A percentile compares a stretch with the other conserved stretches of the same genome.
Evolutionary conservation across 2,797 vertebrate genomes (phyloP).

Genomic region (Aulostomus chinensis): DNA sequence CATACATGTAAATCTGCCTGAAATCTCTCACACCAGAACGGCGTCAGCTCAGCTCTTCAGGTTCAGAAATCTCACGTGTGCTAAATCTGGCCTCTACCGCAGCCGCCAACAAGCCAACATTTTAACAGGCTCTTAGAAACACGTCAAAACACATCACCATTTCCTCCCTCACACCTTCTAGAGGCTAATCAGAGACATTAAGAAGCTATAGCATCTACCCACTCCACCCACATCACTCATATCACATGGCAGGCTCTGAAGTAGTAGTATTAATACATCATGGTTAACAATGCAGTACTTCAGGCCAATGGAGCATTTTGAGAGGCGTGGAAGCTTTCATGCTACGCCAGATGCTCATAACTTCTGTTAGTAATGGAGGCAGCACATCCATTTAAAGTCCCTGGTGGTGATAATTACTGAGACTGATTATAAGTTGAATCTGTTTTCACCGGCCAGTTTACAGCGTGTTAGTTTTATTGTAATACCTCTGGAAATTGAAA

Average conservation of each 20-base stretch:
- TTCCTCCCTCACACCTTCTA: slow-evolving; percentile 32
- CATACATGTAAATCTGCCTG: too few species aligned
- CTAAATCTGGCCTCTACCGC: too few species aligned
- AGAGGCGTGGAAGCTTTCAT: slow-evolving; percentile 38
- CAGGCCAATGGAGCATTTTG: slow-evolving; percentile 36
- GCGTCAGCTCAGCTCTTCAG: too few species aligned
- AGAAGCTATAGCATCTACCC: slow-evolving; percentile 27
- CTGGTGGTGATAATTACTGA: slow-evolving; percentile 56
- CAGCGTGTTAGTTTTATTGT: slow-evolving; percentile 41
- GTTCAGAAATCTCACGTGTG: too few species aligned
- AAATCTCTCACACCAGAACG: too few species aligned
- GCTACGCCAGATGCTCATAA: slow-evolving; percentile 16
- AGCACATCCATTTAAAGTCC: slow-evolving; percentile 56
- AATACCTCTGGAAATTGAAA: slow-evolving; percentile 54
- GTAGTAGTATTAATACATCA: slow-evolving; percentile 43
- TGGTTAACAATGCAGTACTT: slow-evolving; percentile 58
- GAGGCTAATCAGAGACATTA: slow-evolving; percentile 54
- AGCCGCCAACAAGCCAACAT: too few species aligned
- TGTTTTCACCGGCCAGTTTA: slow-evolving; percentile 51
- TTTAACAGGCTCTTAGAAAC: slow-evolving; percentile 50
- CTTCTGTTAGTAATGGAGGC: slow-evolving; percentile 47
- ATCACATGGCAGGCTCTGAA: slow-evolving; percentile 17
- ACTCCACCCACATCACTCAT: slow-evolving; percentile 36
- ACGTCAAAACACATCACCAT: slow-evolving; percentile 45
- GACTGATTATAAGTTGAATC: slow-evolving; percentile 64